Percentiles rank a stretch among this genome's conserved stretches.
phyloP scores from a whole-genome alignment of 2,113 vertebrate species.

The Pitta sordida region DNA sequence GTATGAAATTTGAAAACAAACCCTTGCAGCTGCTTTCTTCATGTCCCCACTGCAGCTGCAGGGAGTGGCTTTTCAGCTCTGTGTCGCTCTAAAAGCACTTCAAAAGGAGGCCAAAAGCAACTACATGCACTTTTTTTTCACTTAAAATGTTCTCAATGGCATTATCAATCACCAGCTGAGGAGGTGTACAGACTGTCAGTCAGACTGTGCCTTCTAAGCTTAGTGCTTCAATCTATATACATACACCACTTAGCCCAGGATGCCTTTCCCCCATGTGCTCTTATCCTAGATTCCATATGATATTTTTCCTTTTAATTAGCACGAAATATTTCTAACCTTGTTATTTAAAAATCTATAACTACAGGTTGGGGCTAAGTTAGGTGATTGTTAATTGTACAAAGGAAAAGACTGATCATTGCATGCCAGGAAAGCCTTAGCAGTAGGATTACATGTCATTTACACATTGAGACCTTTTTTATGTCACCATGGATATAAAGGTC shows the following conservation, averaged over 20 bases:
- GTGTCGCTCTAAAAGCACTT: conserved; percentile 69
- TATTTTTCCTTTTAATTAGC: background rate
- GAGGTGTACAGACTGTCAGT: background rate
- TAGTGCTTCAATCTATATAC: background rate
- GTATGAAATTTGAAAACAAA: conserved; percentile 56
- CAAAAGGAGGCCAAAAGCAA: conserved; percentile 56
- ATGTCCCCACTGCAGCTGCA: conserved; percentile 62
- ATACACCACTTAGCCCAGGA: background rate
- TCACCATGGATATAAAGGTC: background rate
- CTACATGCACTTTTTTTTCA: conserved; percentile 44
- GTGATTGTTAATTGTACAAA: background rate
- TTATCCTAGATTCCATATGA: background rate
- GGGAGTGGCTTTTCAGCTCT: conserved; percentile 52
- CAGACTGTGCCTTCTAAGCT: background rate
- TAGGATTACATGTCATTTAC: background rate
- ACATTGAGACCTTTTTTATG: background rate
- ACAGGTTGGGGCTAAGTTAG: background rate
- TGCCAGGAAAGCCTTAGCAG: background rate
- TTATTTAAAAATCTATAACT: background rate
- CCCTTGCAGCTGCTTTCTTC: conserved; percentile 59
- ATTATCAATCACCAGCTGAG: conserved; percentile 45
- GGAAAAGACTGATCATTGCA: background rate
- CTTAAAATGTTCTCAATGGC: conserved; percentile 57
- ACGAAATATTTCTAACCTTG: background rate
- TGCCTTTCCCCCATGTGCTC: background rate